Conservation (phyloP, 1,140 invertebrate genomes). For the Brachionus manjavacas region DNA sequence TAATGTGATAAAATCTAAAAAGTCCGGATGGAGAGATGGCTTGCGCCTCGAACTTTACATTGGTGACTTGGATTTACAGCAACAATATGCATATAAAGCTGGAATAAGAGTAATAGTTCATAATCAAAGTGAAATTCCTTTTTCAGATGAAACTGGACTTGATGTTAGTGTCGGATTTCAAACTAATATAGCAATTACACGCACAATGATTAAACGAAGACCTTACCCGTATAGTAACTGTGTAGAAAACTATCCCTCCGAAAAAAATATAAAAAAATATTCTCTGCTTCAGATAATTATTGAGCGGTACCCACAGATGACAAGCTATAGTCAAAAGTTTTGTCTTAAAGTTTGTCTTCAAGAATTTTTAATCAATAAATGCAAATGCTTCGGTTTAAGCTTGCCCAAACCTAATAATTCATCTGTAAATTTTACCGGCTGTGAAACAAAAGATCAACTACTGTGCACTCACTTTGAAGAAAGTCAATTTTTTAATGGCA, state of each 20-base stretch:
- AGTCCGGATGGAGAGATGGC: background rate
- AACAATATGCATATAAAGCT: background rate
- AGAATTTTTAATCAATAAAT: background rate
- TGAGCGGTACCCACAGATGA: background rate
- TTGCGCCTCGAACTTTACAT: background rate
- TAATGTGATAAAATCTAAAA: background rate
- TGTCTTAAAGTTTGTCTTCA: background rate
- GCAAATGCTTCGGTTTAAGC: background rate
- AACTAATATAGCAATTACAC: background rate
- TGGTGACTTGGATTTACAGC: background rate
- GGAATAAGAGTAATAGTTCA: background rate
- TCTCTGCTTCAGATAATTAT: background rate
- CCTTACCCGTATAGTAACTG: background rate
- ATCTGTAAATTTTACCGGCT: background rate
- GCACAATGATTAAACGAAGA: background rate
- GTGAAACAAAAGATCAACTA: background rate
- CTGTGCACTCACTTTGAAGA: background rate
- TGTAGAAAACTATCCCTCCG: background rate
- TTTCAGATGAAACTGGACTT: background rate
- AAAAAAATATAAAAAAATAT: background rate
- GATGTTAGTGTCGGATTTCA: background rate
- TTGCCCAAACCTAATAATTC: background rate
- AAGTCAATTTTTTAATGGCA: background rate
- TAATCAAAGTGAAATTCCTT: background rate
- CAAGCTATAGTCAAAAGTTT: background rate